phyloP scores from a whole-genome alignment of 2,888 invertebrate species.

The Opisthograptis luteolata region DNA sequence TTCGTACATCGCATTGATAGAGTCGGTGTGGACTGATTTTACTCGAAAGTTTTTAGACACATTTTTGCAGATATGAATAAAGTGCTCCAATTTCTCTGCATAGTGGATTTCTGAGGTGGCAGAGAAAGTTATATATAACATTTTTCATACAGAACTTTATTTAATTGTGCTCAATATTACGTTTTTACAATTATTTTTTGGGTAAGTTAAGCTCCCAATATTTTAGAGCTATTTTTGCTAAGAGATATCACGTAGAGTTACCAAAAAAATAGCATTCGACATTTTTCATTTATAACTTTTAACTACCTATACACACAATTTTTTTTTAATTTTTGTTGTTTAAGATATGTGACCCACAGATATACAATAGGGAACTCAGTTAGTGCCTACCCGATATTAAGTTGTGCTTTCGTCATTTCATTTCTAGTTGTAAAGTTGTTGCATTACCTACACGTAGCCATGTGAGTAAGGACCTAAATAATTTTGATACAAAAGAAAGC shows the following conservation, averaged over 20 bases:
- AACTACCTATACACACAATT: too few species aligned
- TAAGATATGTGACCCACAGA: too few species aligned
- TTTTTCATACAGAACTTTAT: not conserved
- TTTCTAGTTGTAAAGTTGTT: too few species aligned
- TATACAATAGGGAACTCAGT: too few species aligned
- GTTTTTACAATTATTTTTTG: not conserved
- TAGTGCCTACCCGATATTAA: too few species aligned
- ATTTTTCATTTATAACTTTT: too few species aligned
- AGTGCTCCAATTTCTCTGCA: not conserved
- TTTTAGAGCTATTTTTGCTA: not conserved
- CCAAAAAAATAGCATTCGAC: not conserved
- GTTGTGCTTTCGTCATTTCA: too few species aligned
- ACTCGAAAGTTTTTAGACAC: not conserved
- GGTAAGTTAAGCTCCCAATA: conserved; percentile 9
- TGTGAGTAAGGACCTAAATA: too few species aligned
- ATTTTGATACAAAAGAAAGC: too few species aligned
- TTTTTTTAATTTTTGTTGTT: too few species aligned
- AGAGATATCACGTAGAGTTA: not conserved
- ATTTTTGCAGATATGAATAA: conserved; percentile 1
- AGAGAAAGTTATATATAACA: not conserved
- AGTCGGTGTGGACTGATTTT: too few species aligned
- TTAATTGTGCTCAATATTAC: not conserved
- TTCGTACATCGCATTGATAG: conserved; percentile 42
- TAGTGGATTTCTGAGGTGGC: not conserved
- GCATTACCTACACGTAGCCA: too few species aligned